Base-by-base conservation (phyloP, 2,113 vertebrate genomes). In the Anarrhichthys ocellatus region DNA sequence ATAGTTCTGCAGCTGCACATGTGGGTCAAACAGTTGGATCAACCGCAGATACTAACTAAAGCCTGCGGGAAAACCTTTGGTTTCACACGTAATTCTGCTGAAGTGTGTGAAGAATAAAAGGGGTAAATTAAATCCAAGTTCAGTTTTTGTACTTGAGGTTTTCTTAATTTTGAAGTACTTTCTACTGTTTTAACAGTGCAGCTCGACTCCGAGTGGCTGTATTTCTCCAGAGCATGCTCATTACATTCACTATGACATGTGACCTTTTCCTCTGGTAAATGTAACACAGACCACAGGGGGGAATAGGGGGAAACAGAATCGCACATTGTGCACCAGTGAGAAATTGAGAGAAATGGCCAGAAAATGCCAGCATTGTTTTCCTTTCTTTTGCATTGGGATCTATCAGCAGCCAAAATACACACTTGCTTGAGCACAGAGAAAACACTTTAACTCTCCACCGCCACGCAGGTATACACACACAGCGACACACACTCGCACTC, bases 191-290 rank as follows among this genome's bases (percentile, higher is more conserved):
- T 69, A 78, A 80, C 50, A 22, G 46, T 40, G 29, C 80, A 44
- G 48, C 40, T 67, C 1, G 9, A 73, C 68, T 32, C 74, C 85
- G 50, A 52, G 61, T 84, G 83, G 76, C 77, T 84, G 72, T 71
- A 77, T 83, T 88, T 87, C 75, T 81, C 58, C 73, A 52, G 56
- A 88, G 85, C 84, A 88, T 32, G 62, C 85, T 91, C 80, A 80
- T 92, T 91, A 89, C 80, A 83, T 87, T 83, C 79, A 72, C 75
- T 52, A 61, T 82, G 89, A 90, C 75, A 91, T 87, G 82, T 87
- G 89, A 91, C 89, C 90, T 93, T 92, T 92, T 87, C 76, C 72
- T 84, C 69, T 89, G 48, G 86, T 87, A 84, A 90, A 92, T 90
- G 84, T 84, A 91, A 91, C 81, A 84, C 81, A 86, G 84, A 86